A percentile compares a stretch with the other conserved stretches of the same genome.
Conservation (phyloP, 2,888 invertebrate species). For the Cactoblastis cactorum region DNA sequence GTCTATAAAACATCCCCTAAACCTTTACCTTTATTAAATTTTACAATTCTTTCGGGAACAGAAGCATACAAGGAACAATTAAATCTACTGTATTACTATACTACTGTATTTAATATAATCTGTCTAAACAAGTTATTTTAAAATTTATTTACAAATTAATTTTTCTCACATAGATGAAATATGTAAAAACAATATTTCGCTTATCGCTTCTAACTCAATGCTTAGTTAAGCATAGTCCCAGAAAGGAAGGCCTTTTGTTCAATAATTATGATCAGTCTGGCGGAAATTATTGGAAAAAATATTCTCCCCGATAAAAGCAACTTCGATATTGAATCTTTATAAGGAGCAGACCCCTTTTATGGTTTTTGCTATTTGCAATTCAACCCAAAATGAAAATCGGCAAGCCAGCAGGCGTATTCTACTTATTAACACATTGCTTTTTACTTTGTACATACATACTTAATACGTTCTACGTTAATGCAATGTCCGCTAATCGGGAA, state of each 20-base stretch:
- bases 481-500: too few species aligned
- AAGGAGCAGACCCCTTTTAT: conserved; percentile 16
- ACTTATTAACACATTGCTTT: background rate
- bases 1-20: too few species aligned
- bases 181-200: background rate
- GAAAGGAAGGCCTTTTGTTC: conserved; percentile 25
- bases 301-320: conserved; percentile 20
- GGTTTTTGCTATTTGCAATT: conserved; percentile 11
- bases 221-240: conserved; percentile 6
- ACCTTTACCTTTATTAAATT: too few species aligned
- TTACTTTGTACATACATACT: background rate
- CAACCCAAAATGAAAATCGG: conserved; percentile 9
- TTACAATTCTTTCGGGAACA: too few species aligned
- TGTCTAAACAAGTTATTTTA: too few species aligned
- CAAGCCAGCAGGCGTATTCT: background rate
- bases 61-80: too few species aligned
- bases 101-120: too few species aligned
- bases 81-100: too few species aligned
- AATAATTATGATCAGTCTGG: conserved; percentile 33
- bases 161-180: too few species aligned
- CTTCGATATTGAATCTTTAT: conserved; percentile 20
- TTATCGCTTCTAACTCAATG: conserved; percentile 2
- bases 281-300: conserved; percentile 33
- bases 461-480: too few species aligned
- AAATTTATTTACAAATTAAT: too few species aligned